Conservation (phyloP, 2,888 invertebrate genomes). For the Oegoconia quadripuncta region DNA sequence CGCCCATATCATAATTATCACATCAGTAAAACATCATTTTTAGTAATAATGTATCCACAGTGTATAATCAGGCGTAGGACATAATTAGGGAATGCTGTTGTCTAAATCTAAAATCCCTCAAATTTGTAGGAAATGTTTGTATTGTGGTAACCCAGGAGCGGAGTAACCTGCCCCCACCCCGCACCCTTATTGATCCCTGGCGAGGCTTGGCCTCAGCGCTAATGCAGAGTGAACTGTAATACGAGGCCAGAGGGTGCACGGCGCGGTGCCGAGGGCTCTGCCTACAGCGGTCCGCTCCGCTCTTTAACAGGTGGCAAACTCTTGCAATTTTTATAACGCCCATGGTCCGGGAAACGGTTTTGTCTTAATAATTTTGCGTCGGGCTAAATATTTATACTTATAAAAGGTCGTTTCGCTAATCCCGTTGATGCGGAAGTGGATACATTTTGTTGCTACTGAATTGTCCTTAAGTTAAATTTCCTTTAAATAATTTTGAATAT, state of each 20-base stretch:
- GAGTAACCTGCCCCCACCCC: neutral
- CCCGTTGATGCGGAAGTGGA: slow-evolving; percentile 5
- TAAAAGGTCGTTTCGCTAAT: slow-evolving; percentile 7
- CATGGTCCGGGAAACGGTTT: slow-evolving; percentile 21
- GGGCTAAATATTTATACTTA: slow-evolving; percentile 21
- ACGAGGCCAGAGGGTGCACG: neutral
- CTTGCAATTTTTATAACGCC: slow-evolving; percentile 15
- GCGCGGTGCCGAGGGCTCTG: neutral
- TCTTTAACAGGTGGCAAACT: slow-evolving; percentile 9
- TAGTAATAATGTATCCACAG: too few relatives aligned
- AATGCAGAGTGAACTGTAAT: too few relatives aligned
- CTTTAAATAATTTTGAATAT: too few relatives aligned
- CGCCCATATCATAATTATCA: too few relatives aligned
- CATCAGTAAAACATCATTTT: too few relatives aligned
- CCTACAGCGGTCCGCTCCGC: neutral
- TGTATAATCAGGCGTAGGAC: too few relatives aligned
- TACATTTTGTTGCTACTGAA: neutral
- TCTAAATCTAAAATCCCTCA: too few relatives aligned
- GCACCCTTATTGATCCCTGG: neutral
- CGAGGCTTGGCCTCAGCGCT: too few relatives aligned
- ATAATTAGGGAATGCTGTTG: too few relatives aligned
- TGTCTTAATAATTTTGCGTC: slow-evolving; percentile 27
- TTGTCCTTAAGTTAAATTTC: neutral
- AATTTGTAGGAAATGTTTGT: too few relatives aligned
- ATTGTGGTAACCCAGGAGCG: too few relatives aligned